These are phyloP conservation scores for Danio tinwini DNA, from an alignment of 2,797 vertebrate species.

Conservation along the genomic window DNA sequence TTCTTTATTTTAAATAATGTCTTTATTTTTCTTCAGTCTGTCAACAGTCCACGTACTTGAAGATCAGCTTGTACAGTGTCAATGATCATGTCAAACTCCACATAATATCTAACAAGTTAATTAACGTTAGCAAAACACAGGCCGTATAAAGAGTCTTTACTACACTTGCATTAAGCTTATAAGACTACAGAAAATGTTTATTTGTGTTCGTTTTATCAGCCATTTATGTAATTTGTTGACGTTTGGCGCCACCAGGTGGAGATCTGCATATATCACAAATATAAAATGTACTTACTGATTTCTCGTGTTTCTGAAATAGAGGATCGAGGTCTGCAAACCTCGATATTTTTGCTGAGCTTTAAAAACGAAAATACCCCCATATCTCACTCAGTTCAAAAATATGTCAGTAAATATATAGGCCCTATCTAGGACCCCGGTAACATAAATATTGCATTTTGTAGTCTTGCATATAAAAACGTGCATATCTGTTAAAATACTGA, in stretches of 20 bases:
- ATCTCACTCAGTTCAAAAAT: not conserved
- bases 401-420: not conserved
- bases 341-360: not conserved
- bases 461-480: too few relatives aligned
- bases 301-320: not conserved
- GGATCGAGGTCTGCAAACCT: not conserved
- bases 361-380: not conserved
- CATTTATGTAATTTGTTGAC: not conserved
- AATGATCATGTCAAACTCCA: not conserved
- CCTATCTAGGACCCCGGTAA: too few relatives aligned
- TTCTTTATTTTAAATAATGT: too few relatives aligned
- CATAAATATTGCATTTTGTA: too few relatives aligned
- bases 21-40: not conserved
- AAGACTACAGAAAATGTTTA: not conserved
- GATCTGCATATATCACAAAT: too few relatives aligned
- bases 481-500: too few relatives aligned
- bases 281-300: not conserved
- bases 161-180: not conserved
- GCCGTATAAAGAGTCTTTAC: not conserved
- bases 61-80: not conserved
- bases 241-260: conserved; percentile 35
- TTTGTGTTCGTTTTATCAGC: not conserved
- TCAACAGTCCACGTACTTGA: not conserved
- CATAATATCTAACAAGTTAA: not conserved
- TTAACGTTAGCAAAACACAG: not conserved